Evolutionary conservation across 2,888 invertebrate genomes (phyloP), one percentile per base, ranked within the genome.

Genomic region (Zaprionus obscuricornis): DNA sequence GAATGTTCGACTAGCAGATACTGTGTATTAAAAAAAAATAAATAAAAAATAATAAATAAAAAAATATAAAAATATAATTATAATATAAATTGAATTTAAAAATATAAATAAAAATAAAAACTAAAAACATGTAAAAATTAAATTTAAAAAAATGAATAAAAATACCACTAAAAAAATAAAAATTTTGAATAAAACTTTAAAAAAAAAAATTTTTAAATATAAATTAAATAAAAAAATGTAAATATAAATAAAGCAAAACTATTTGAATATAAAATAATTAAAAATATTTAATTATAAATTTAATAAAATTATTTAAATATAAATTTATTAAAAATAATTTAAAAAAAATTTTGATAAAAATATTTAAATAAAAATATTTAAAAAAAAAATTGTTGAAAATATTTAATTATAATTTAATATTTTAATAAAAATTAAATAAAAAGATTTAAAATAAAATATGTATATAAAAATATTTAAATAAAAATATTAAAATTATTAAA

Each of bases 271-370:
- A 22, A 5, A 22, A 5, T 22, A 7, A 5, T 4, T 4, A 7
- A 7, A 5, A 22, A 5, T 4, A 7, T 4, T 22, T 22, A 22
- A 22, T n/a, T n/a, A n/a, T n/a, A n/a, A n/a, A n/a, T n/a, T n/a
- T n/a, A n/a, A n/a, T n/a, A n/a, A n/a, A n/a, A 26, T 37, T 27
- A 36, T 34, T 36, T 13, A 33, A 39, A n/a, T 16, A 33, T 22
- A 22, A 22, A 4, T 5, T 4, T 22, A 7, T 5, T 4, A 22
- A 7, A 22, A 5, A 22, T 4, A 22, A 7, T 7, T 22, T 22
- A 22, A 22, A 22, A 5, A 22, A 4, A 7, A 22, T 22, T 22
- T 22, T 22, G 4, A 22, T 22, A 22, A 5, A 7, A 7, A 22
- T 7, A 7, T 5, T 7, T 22, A 22, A 5, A 5, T 22, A 7